phyloP scores from a whole-genome alignment of 2,888 invertebrate species.

The Tenthredo amoena region DNA sequence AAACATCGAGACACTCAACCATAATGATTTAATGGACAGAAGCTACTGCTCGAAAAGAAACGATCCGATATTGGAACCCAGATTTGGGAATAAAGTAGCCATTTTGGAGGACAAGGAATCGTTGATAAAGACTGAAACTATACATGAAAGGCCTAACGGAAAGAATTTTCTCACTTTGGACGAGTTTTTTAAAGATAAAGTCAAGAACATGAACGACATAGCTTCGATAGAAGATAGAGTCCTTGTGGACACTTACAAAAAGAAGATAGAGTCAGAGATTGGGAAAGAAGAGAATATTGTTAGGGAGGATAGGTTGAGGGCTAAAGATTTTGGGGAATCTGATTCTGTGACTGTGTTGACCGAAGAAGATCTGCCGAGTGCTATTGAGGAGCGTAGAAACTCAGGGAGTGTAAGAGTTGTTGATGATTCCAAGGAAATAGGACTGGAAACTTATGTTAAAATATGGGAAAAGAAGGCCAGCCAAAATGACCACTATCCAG shows the following conservation, averaged over 20 bases:
- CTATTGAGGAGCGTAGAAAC: background rate
- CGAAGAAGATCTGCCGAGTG: background rate
- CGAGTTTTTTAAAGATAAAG: conserved; percentile 65
- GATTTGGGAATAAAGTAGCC: conserved; percentile 19
- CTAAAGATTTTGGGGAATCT: background rate
- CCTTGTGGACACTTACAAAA: conserved; percentile 60
- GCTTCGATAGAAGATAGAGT: conserved; percentile 64
- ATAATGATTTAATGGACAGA: background rate
- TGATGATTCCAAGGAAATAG: conserved; percentile 26
- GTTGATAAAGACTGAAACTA: background rate
- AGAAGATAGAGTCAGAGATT: conserved; percentile 15
- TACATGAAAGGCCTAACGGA: background rate
- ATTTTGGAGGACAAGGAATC: background rate
- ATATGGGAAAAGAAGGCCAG: conserved; percentile 73
- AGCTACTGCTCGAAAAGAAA: conserved; percentile 36
- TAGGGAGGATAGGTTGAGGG: background rate
- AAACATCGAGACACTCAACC: background rate
- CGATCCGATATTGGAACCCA: conserved; percentile 68
- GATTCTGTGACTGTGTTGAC: conserved; percentile 8
- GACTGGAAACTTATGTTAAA: conserved; percentile 68
- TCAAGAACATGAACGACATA: conserved; percentile 56
- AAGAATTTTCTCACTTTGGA: conserved; percentile 64
- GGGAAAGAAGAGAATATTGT: background rate
- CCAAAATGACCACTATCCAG: conserved; percentile 78
- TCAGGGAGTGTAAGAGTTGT: background rate